Conservation (phyloP, 2,113 vertebrate genomes). For the Terrapene triunguis region DNA sequence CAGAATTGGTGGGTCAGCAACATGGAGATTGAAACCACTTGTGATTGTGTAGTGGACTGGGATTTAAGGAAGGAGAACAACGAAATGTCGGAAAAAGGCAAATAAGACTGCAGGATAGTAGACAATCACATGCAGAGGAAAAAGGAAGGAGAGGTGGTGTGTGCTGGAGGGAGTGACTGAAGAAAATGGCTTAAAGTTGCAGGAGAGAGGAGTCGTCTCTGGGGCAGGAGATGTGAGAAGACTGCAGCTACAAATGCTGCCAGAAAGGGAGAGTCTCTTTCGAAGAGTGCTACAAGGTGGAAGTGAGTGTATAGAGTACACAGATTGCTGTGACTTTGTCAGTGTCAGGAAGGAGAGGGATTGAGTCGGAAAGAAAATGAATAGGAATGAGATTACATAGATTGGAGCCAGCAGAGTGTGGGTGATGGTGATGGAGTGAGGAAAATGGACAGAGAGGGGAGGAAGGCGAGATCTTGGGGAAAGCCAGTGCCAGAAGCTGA, state of each 20-base stretch:
- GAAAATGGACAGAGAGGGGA: not conserved
- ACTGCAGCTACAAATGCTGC: slow-evolving; percentile 2
- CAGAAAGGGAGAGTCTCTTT: not conserved
- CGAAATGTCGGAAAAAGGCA: not conserved
- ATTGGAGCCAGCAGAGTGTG: not conserved
- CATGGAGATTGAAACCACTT: not conserved
- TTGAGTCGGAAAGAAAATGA: slow-evolving; percentile 33
- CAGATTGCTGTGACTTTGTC: slow-evolving; percentile 46
- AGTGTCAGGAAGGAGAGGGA: slow-evolving; percentile 22
- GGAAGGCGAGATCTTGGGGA: not conserved
- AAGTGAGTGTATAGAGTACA: not conserved
- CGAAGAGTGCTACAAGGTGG: not conserved
- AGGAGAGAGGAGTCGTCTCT: not conserved
- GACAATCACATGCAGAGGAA: rapidly evolving
- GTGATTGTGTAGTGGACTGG: not conserved
- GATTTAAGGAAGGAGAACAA: not conserved
- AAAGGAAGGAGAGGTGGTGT: not conserved
- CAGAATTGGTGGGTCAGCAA: not conserved
- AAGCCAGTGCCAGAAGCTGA: not conserved
- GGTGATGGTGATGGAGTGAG: slow-evolving; percentile 4
- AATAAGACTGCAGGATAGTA: rapidly evolving
- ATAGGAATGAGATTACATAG: not conserved
- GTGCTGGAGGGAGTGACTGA: not conserved
- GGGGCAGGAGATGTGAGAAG: not conserved
- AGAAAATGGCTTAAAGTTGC: not conserved